Base-by-base conservation (phyloP, 2,888 invertebrate genomes). In the Tridacna crocea region DNA sequence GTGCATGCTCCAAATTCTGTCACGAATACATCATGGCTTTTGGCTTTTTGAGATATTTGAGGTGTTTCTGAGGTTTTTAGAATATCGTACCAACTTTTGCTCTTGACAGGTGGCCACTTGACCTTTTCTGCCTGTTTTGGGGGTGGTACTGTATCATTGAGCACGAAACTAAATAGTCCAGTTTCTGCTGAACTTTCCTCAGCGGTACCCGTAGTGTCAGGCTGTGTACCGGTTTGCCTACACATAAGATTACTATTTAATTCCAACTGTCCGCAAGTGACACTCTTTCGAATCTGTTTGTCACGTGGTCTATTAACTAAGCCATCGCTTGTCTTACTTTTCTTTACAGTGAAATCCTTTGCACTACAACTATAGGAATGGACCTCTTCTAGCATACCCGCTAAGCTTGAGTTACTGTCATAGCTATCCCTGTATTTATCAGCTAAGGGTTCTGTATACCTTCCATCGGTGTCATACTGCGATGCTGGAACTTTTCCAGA, bases 1-100 rank as follows among this genome's bases (percentile, higher is more conserved):
- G 84, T 84, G 36, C 65, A 75, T 24, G 84, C 84, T 46, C 81
- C 84, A 51, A 84, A 84, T 79, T 84, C 84, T 8, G 84, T 84
- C 27, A 78, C 81, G 13, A 84, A 36, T 4, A 84, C 61, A 27
- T 74, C 81, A 46, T 81, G 72, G 72, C 84, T 84, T 76, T 81
- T 78, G 4, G 79, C 66, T 76, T 80, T 79, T n/a, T 55, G 15
- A 46, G 61, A 55, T 4, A 68, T 61, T 55, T 76, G 36, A 15
- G 73, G 78, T 27, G 46, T 55, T 0, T 66, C 17, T 17, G 27
- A n/a, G 10, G 46, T 22, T 24, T 48, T 72, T 13, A 72, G 46
- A 70, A 84, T 79, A 51, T 84, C 84, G 24, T 76, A 75, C 55
- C 78, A 81, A 24, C 84, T 81, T 58, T 76, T 76, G 55, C 84